Evolutionary conservation across 2,797 vertebrate genomes (phyloP).

Genomic region (Phrynocephalus vlangalii): DNA sequence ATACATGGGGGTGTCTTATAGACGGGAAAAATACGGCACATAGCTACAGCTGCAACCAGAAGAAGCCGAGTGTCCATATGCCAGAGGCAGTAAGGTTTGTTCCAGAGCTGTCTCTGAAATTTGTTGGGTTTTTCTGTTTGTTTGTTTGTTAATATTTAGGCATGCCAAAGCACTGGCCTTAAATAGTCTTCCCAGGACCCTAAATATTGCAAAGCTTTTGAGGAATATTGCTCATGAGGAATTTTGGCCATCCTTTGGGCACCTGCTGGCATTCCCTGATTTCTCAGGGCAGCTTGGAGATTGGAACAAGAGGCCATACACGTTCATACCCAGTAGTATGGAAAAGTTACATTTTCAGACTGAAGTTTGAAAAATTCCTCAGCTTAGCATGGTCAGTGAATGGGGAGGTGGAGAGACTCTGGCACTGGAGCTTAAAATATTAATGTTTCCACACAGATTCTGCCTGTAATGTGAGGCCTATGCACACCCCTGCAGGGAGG

Average conservation of each 20-base stretch:
- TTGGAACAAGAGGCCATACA: neutral
- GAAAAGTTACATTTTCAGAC: no score
- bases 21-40: neutral
- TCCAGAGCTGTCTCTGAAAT: neutral
- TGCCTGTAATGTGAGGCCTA: no score
- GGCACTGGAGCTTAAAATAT: no score
- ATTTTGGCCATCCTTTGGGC: neutral
- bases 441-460: no score
- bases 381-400: no score
- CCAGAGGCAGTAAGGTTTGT: neutral
- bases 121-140: neutral
- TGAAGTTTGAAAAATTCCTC: no score
- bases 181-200: neutral
- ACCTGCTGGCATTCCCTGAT: neutral
- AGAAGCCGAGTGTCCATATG: neutral
- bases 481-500: neutral
- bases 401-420: no score
- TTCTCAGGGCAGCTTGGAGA: neutral
- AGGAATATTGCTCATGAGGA: neutral
- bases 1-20: no score
- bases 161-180: neutral
- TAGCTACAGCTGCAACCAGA: neutral
- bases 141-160: neutral
- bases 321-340: neutral
- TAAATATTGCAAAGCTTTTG: neutral